Evolutionary conservation across 2,797 vertebrate genomes (phyloP), one percentile per base, ranked within the genome.

Genomic region (Hipposideros larvatus): DNA sequence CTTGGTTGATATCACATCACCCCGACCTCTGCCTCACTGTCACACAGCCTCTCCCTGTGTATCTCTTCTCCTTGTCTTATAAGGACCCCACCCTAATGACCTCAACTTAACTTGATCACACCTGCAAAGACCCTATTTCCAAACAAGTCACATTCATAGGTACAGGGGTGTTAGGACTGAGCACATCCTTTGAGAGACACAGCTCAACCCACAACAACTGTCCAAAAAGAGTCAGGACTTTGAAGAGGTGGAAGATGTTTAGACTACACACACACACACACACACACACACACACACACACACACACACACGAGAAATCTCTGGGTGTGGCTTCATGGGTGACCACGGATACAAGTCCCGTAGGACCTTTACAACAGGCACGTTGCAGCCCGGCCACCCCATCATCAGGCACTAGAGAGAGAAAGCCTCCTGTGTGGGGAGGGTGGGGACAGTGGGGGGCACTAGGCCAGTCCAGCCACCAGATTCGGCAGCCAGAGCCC

Each of bases 381-480:
- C 0, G 0, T 1, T 0, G 22, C 28, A 55, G 68, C 18, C 48
- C 2, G 1, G 68, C 7, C 0, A 1, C 19, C 21, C 26, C 11
- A 66, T 34, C 21, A 13, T 19, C 37, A 5, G 43, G 43, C 0
- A 0, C 77, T 5, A 8, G 41, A 0, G 26, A 53, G 80, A 21
- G 31, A 28, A 1, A 26, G 37, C 37, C 21, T 2, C 14, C 55
- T 16, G 28, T 11, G 53, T 1, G 43, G 43, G 43, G 43, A 9
- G 43, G 43, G 43, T 43, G 43, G 6, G 43, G 43, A 37, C 37
- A 37, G 4, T 0, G 0, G 34, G 13, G 18, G 55, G 31, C 7
- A 10, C 11, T 7, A 8, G 66, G 9, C 31, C 6, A n/a, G 82
- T 31, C 37, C 34, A 48, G 79, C 28, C 51, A 65, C 18, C 41